These are phyloP conservation scores for Melipona quadrifasciata DNA, from an alignment of 1,140 invertebrate species.

Conservation along the genomic window DNA sequence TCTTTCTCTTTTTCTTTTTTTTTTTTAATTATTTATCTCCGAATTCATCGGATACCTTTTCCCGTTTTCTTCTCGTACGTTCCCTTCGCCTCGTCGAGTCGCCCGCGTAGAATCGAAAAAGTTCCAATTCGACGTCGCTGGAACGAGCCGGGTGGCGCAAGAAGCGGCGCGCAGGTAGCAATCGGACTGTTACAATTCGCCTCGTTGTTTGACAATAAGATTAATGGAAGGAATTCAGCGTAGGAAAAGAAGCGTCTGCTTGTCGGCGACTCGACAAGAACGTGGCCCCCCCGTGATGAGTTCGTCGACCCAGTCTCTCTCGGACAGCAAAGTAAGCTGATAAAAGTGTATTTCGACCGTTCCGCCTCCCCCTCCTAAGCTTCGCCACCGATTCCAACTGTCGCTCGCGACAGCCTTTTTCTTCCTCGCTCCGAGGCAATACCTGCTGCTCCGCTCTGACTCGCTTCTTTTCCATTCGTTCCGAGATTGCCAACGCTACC, in stretches of 20 bases:
- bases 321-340: slow-evolving; percentile 58
- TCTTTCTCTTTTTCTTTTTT: too few species aligned
- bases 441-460: background rate
- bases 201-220: slow-evolving; percentile 64
- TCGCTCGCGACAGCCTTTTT: background rate
- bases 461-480: background rate
- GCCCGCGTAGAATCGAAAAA: background rate
- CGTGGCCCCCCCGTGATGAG: slow-evolving; percentile 42
- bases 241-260: slow-evolving; percentile 28
- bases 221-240: slow-evolving; percentile 60
- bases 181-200: slow-evolving; percentile 52
- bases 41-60: too few species aligned
- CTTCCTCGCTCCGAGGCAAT: background rate
- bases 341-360: slow-evolving; percentile 71
- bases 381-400: background rate
- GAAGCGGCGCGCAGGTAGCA: slow-evolving; percentile 14
- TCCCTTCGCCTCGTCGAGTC: background rate
- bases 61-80: background rate
- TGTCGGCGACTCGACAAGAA: slow-evolving; percentile 31
- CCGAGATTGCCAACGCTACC: background rate
- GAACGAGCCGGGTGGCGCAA: background rate
- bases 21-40: too few species aligned
- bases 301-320: slow-evolving; percentile 64
- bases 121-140: background rate
- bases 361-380: background rate